phyloP scores from a whole-genome alignment of 2,888 invertebrate genomes.

The Carterocephalus palaemon region DNA sequence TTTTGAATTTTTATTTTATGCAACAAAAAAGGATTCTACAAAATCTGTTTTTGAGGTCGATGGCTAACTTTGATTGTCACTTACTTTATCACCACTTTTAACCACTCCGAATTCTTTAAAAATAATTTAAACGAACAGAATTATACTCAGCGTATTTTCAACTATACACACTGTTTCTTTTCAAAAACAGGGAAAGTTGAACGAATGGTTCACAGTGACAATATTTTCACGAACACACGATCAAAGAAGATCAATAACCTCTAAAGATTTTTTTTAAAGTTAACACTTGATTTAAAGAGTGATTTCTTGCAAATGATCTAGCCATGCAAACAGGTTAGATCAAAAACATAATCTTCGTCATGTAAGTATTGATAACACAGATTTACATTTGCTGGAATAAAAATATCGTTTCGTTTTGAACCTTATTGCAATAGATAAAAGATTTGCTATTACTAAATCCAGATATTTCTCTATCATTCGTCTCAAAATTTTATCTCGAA shows the following conservation, averaged over 20 bases:
- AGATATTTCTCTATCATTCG: too few relatives aligned
- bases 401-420: background rate
- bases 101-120: slow-evolving; percentile 7
- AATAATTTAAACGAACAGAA: slow-evolving; percentile 10
- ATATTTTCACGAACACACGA: too few relatives aligned
- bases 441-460: too few relatives aligned
- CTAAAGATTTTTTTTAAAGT: too few relatives aligned
- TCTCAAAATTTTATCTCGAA: background rate
- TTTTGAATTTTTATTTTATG: too few relatives aligned
- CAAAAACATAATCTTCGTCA: slow-evolving; percentile 17
- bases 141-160: background rate
- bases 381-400: background rate
- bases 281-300: slow-evolving; percentile 1
- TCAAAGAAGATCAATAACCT: too few relatives aligned
- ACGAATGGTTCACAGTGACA: background rate
- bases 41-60: too few relatives aligned
- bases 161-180: slow-evolving; percentile 15
- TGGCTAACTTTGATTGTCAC: too few relatives aligned
- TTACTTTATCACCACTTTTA: too few relatives aligned
- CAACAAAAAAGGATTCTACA: too few relatives aligned
- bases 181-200: slow-evolving; percentile 16
- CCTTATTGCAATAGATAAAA: background rate
- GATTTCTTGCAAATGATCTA: slow-evolving; percentile 10
- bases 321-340: too few relatives aligned
- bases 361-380: slow-evolving; percentile 6